Base-by-base conservation (phyloP, 2,797 vertebrate genomes). In the Hafferia zeledoni region DNA sequence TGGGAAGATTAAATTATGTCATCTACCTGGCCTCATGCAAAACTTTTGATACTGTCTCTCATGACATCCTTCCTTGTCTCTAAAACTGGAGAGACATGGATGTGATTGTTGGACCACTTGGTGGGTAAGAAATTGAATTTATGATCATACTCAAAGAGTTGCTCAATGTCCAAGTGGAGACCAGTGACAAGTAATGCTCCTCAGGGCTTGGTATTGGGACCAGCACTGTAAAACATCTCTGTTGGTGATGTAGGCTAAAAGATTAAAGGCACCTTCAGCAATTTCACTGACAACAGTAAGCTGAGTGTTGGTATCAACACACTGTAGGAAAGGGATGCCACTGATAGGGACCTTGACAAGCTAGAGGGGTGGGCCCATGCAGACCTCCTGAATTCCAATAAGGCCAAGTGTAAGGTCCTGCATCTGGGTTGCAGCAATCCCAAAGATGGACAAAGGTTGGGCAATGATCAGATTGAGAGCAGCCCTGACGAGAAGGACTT, bases 161-260 rank as follows among this genome's bases (percentile, higher is more conserved):
- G 6, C 19, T 47, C 24, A 55, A 7, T 19, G 41, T 30, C 19
- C 2, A 6, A 33, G 8, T 24, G 19, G 46, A 30, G 33, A 49
- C 33, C 31, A 23, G 41, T 4, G 30, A 55, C 25, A 30, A 41
- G 12, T 33, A 37, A 25, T 56, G 13, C 43, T 74, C 25, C 50
- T 49, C 20, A 30, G 16, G 10, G 16, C 3, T 7, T 0, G 0
- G 6, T 30, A 30, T 33, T 41, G 23, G 43, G 30, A 20, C 18
- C 16, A 65, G 20, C 13, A 39, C 19, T 33, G 13, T n/a, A 8
- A 30, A 74, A 24, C 1, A 1, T 19, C 24, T 13, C 23, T n/a
- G 16, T 33, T 25, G 50, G 24, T 74, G 43, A 24, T 6, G 5
- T 13, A 25, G 43, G 24, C 35, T 30, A 8, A 28, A 24, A 12